A percentile compares a stretch with the other conserved stretches of the same genome.
phyloP scores from a whole-genome alignment of 2,888 invertebrate genomes.

The Mechanitis mazaeus region DNA sequence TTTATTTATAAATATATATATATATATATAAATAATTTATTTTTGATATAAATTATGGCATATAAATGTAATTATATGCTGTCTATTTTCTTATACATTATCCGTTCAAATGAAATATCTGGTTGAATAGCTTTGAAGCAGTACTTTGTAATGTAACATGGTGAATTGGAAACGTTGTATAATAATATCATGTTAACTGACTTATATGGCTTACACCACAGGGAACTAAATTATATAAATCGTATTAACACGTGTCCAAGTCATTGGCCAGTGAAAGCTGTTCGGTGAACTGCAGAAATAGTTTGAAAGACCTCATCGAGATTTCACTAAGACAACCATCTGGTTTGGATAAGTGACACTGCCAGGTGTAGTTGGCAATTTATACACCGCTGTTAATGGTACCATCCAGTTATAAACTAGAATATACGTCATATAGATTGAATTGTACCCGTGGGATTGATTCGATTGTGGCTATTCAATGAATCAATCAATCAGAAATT shows the following conservation, averaged over 20 bases:
- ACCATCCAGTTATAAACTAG: conserved; percentile 32
- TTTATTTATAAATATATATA: too few species aligned
- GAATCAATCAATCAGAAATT: too few species aligned
- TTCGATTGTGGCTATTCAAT: too few species aligned
- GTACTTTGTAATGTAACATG: too few species aligned
- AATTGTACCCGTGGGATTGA: too few species aligned
- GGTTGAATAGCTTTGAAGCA: too few species aligned
- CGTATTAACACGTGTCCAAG: conserved; percentile 36
- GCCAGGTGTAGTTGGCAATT: conserved; percentile 58
- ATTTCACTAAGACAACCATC: conserved; percentile 61
- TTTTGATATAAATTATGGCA: too few species aligned
- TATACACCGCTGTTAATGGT: conserved; percentile 32
- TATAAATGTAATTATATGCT: too few species aligned
- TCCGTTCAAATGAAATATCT: too few species aligned
- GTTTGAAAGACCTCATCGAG: conserved; percentile 48
- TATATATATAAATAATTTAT: too few species aligned
- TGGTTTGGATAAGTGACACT: conserved; percentile 45
- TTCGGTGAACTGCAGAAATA: conserved; percentile 41
- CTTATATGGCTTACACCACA: not conserved
- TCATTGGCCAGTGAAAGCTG: conserved; percentile 56
- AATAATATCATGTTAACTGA: not conserved
- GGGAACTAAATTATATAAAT: conserved; percentile 12
- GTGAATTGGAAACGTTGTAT: not conserved
- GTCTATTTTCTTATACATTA: too few species aligned
- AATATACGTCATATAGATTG: too few species aligned